phyloP scores from a whole-genome alignment of 1,140 invertebrate species.

The Drosophila setifemur region DNA sequence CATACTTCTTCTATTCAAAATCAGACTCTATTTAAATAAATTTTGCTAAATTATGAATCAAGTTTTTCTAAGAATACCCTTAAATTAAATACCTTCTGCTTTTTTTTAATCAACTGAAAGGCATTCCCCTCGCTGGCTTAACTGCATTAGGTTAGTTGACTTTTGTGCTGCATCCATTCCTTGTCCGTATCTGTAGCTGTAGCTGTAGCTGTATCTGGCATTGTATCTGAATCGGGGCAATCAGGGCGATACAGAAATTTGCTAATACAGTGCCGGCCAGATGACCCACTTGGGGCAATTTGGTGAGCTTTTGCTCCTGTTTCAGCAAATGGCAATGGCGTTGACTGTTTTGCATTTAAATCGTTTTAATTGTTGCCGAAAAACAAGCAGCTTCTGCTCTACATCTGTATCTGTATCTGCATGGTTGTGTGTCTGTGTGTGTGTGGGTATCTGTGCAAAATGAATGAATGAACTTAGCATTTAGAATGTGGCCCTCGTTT shows the following conservation, averaged over 20 bases:
- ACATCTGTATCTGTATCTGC: no score
- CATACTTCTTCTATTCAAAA: no score
- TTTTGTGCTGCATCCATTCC: conserved; percentile 15
- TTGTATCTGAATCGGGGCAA: neutral
- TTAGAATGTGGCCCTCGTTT: conserved; percentile 42
- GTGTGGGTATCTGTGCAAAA: conserved; percentile 15
- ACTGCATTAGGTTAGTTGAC: conserved; percentile 21
- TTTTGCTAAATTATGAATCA: no score
- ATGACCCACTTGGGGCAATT: conserved; percentile 34
- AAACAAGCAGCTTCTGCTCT: conserved; percentile 4
- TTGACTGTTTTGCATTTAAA: conserved; percentile 73
- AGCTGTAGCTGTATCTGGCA: neutral
- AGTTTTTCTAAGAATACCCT: no score
- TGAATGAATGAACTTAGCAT: conserved; percentile 66
- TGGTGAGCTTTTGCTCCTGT: neutral
- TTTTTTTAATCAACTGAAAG: neutral
- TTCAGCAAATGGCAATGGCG: conserved; percentile 18
- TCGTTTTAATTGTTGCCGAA: conserved; percentile 65
- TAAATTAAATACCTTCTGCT: neutral
- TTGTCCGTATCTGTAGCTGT: neutral
- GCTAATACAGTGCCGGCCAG: conserved; percentile 27
- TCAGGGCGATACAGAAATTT: conserved; percentile 24
- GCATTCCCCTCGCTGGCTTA: neutral
- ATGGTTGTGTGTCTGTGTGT: neutral
- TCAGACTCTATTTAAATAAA: no score